A percentile compares a stretch with the other conserved stretches of the same genome.
phyloP scores from a whole-genome alignment of 2,797 vertebrate species.

The Lepilemur ruficaudatus region DNA sequence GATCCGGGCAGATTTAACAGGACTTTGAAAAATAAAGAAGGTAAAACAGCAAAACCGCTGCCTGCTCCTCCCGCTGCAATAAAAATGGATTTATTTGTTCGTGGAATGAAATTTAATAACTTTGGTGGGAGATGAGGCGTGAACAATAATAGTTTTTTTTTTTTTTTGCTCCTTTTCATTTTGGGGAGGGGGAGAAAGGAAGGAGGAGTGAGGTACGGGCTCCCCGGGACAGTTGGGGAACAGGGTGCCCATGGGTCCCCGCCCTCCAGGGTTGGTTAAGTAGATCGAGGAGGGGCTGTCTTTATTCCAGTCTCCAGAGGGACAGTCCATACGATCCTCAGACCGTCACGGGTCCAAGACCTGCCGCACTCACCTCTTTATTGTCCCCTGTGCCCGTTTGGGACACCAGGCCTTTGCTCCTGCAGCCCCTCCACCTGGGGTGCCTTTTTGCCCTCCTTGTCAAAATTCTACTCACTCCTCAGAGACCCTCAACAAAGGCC shows the following conservation, averaged over 20 bases:
- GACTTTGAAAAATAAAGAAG: conserved; percentile 78
- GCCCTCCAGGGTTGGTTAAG: not conserved
- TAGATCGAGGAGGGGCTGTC: not conserved
- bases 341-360: accelerated
- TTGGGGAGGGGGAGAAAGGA: not conserved
- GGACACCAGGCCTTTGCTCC: not conserved
- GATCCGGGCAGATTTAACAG: conserved; percentile 62
- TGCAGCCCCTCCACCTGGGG: not conserved
- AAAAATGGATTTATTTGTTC: conserved; percentile 83
- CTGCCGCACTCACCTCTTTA: accelerated
- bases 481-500: not conserved
- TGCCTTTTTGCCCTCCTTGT: not conserved
- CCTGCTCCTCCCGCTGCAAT: conserved; percentile 71
- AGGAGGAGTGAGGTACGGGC: not conserved
- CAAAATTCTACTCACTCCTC: not conserved
- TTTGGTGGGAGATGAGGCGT: conserved; percentile 72
- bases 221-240: not conserved
- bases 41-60: conserved; percentile 54
- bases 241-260: not conserved
- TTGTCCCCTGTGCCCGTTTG: not conserved
- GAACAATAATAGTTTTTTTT: conserved; percentile 69
- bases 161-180: conserved; percentile 17
- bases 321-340: not conserved
- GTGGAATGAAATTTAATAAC: conserved; percentile 82
- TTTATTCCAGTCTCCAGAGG: not conserved